These are phyloP conservation scores for Gila robusta DNA, from an alignment of 2,797 vertebrate genomes.

Conservation along the genomic window DNA sequence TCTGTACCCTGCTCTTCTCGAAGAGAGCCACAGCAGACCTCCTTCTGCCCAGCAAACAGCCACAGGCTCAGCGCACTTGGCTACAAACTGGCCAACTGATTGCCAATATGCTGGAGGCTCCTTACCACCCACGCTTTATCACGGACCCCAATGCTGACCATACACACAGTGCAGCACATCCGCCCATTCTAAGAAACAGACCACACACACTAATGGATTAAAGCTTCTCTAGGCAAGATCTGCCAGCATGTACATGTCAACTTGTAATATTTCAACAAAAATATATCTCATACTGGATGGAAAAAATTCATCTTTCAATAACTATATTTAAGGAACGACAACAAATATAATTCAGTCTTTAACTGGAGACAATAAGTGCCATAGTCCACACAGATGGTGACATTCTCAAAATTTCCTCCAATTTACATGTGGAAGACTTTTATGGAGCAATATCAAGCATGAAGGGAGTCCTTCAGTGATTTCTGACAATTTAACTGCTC, in stretches of 20 bases:
- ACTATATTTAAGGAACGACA: conserved; percentile 46
- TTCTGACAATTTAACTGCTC: conserved; percentile 84
- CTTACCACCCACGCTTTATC: conserved; percentile 63
- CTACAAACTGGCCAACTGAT: conserved; percentile 55
- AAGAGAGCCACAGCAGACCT: conserved; percentile 51
- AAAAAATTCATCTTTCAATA: conserved; percentile 50
- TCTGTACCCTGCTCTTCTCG: conserved; percentile 51
- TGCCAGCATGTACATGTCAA: conserved; percentile 29
- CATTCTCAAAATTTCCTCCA: conserved; percentile 62
- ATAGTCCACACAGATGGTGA: conserved; percentile 66
- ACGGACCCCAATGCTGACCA: conserved; percentile 52
- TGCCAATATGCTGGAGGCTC: conserved; percentile 60
- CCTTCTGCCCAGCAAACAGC: conserved; percentile 52
- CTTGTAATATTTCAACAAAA: conserved; percentile 48
- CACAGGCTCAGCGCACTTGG: conserved; percentile 60
- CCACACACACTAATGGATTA: conserved; percentile 42
- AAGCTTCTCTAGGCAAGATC: conserved; percentile 54
- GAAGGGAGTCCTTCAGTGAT: conserved; percentile 76
- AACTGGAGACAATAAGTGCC: conserved; percentile 38
- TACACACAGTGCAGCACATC: conserved; percentile 35
- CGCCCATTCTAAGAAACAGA: conserved; percentile 42
- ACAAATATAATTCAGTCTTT: conserved; percentile 51
- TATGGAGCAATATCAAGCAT: conserved; percentile 76
- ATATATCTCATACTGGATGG: conserved; percentile 34
- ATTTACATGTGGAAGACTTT: conserved; percentile 75